Conservation (phyloP, 2,113 vertebrate genomes). For the Numenius arquata region DNA sequence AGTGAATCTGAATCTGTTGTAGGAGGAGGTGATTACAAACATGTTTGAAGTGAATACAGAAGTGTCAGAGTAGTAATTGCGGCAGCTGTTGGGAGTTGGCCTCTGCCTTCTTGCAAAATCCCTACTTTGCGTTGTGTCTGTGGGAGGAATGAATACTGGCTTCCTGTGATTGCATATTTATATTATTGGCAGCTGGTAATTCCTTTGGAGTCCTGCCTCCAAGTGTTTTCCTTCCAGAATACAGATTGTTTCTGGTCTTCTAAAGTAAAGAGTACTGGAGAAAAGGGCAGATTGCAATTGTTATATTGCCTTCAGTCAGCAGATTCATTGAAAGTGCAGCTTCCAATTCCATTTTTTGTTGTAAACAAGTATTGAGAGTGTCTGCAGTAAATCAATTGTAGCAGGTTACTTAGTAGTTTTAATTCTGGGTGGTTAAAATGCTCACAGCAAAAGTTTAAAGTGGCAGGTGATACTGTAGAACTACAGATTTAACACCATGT, state of each 20-base stretch:
- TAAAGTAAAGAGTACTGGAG: constrained; percentile 20
- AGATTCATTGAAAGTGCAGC: not conserved
- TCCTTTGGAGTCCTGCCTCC: not conserved
- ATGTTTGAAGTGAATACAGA: not conserved
- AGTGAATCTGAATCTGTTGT: not conserved
- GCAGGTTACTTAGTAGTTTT: not conserved
- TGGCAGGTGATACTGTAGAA: not conserved
- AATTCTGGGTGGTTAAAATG: not conserved
- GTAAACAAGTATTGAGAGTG: not conserved
- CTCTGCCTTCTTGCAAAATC: not conserved
- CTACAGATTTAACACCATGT: not conserved
- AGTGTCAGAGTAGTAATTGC: not conserved
- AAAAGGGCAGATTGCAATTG: constrained; percentile 14
- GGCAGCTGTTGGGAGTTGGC: not conserved
- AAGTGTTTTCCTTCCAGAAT: not conserved
- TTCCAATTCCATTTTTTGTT: not conserved
- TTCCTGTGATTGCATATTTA: not conserved
- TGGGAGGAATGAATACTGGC: not conserved
- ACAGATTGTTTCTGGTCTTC: not conserved
- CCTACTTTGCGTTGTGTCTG: not conserved
- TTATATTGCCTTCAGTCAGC: not conserved
- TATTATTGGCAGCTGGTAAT: not conserved
- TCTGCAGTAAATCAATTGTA: not conserved
- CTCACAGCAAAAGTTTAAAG: not conserved
- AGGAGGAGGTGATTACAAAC: not conserved